Evolutionary conservation across 1,140 invertebrate species (phyloP).

Genomic region (Batillaria attramentaria): DNA sequence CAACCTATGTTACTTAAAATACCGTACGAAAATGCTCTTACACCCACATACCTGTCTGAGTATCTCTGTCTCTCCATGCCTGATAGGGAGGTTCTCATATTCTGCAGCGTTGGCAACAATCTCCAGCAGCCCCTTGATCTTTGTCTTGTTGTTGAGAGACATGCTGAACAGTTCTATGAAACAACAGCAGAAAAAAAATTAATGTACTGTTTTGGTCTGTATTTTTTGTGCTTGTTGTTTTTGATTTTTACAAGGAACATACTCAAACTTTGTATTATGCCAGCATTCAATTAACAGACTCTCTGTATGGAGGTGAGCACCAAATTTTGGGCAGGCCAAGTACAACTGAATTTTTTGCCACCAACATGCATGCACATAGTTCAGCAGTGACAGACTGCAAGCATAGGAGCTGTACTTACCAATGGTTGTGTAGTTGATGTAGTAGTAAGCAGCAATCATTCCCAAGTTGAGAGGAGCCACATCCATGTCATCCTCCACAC

Average conservation of each 20-base stretch:
- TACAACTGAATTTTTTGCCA: too few species aligned
- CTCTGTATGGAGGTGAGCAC: too few species aligned
- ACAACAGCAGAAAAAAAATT: conserved; percentile 37
- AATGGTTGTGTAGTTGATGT: conserved; percentile 99
- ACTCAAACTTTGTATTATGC: not conserved
- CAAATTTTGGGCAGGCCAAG: too few species aligned
- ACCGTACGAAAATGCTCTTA: too few species aligned
- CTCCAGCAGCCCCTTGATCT: conserved; percentile 95
- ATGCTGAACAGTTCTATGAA: conserved; percentile 93
- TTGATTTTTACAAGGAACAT: not conserved
- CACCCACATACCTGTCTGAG: conserved; percentile 77
- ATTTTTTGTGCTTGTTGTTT: not conserved
- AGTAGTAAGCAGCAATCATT: conserved; percentile 99
- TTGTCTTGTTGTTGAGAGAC: conserved; percentile 97
- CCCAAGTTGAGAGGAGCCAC: conserved; percentile 96
- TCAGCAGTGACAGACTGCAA: not conserved
- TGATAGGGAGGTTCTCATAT: conserved; percentile 93
- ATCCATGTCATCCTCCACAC: conserved; percentile 98
- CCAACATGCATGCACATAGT: not conserved
- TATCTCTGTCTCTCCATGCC: conserved; percentile 95
- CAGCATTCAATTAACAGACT: not conserved
- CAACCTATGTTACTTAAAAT: too few species aligned
- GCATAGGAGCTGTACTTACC: conserved; percentile 75
- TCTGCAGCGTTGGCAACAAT: conserved; percentile 98
- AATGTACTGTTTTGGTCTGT: not conserved